A percentile compares a stretch with the other conserved stretches of the same genome.
phyloP scores from a whole-genome alignment of 2,888 invertebrate species.

The Galeopsomyia nigrocyanea region DNA sequence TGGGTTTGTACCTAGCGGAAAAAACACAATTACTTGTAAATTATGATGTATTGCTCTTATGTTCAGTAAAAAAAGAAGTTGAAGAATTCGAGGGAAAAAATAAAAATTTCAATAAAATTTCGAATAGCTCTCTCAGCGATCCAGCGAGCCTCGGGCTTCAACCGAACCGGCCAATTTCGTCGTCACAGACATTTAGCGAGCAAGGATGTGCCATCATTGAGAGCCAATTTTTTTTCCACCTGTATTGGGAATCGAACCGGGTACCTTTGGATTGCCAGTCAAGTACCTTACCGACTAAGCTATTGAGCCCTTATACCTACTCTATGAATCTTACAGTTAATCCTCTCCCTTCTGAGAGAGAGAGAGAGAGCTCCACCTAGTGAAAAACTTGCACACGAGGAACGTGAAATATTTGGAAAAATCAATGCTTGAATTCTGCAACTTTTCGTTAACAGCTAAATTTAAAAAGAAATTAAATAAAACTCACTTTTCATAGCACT shows the following conservation, averaged over 20 bases:
- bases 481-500: constrained; percentile 62
- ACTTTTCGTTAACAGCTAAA: background rate
- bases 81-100: background rate
- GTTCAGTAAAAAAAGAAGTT: too few relatives aligned
- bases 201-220: constrained; percentile 62
- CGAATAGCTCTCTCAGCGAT: constrained; percentile 62
- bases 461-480: constrained; percentile 35
- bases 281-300: too few relatives aligned
- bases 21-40: background rate
- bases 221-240: too few relatives aligned
- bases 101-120: too few relatives aligned
- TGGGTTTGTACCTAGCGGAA: constrained; percentile 76
- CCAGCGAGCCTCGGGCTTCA: constrained; percentile 56
- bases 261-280: too few relatives aligned
- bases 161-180: constrained; percentile 56
- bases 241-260: too few relatives aligned
- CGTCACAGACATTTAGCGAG: constrained; percentile 59
- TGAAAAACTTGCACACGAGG: too few relatives aligned
- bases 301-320: too few relatives aligned
- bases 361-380: too few relatives aligned
- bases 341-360: too few relatives aligned
- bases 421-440: background rate
- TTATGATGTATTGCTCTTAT: too few relatives aligned
- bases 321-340: too few relatives aligned
- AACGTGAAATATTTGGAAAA: background rate